Conservation (phyloP, 2,113 vertebrate species). For the Arothron firmamentum region DNA sequence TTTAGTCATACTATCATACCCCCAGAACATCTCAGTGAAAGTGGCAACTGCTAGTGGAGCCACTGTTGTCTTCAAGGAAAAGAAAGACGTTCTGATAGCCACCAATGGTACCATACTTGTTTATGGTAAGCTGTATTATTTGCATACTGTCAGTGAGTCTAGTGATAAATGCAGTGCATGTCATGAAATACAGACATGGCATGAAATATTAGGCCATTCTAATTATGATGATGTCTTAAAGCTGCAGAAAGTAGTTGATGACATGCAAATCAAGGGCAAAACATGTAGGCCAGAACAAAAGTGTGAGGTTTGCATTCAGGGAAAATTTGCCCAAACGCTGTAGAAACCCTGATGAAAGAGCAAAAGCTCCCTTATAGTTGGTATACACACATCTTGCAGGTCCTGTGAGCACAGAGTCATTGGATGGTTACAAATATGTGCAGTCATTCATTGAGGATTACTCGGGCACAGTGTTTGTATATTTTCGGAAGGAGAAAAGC, state of each 20-base stretch:
- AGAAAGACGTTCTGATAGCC: not conserved
- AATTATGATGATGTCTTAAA: no score
- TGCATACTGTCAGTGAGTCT: not conserved
- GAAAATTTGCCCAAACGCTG: not conserved
- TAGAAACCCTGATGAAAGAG: constrained; percentile 1
- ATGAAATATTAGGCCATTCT: no score
- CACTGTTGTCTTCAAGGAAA: not conserved
- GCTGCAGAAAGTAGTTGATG: no score
- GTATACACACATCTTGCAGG: not conserved
- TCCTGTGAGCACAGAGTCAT: not conserved
- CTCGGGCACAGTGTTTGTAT: not conserved
- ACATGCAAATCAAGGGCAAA: no score
- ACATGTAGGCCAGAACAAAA: not conserved
- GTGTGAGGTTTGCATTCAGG: not conserved
- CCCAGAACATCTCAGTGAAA: not conserved
- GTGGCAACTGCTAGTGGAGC: not conserved
- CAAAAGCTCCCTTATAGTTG: not conserved
- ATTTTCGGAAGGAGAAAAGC: no score
- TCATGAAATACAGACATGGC: no score
- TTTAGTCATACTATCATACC: not conserved
- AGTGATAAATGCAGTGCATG: not conserved
- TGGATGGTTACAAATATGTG: not conserved
- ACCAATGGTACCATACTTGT: not conserved
- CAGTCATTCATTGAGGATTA: not conserved
- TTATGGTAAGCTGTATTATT: not conserved